Percentiles rank a stretch among this genome's conserved stretches.
phyloP scores from a whole-genome alignment of 2,888 invertebrate species.

The Perizoma affinitatum region DNA sequence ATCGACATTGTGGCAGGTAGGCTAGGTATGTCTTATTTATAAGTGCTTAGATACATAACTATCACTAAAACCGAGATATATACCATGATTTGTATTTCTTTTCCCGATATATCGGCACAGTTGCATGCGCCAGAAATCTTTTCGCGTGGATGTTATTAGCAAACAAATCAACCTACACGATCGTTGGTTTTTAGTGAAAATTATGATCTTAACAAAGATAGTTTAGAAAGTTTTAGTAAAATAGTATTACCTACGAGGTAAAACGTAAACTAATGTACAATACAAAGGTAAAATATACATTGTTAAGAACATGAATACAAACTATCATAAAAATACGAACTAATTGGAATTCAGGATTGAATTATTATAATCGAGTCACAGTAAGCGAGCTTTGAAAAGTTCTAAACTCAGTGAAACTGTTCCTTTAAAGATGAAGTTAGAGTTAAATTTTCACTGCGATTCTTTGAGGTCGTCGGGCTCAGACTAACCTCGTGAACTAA shows the following conservation, averaged over 20 bases:
- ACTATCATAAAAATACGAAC: conserved; percentile 16
- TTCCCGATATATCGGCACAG: no score
- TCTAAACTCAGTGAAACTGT: no score
- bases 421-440: conserved; percentile 12
- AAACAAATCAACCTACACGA: no score
- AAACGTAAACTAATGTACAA: neutral
- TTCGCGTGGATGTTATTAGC: no score
- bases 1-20: conserved; percentile 21
- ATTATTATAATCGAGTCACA: conserved; percentile 13
- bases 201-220: no score
- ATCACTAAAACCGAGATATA: no score
- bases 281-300: conserved; percentile 16
- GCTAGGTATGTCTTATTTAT: no score
- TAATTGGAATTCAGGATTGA: conserved; percentile 1
- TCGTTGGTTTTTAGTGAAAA: no score
- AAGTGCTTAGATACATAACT: no score
- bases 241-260: neutral
- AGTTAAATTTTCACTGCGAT: conserved; percentile 43
- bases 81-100: no score
- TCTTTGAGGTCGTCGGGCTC: conserved; percentile 59
- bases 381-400: conserved; percentile 9
- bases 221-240: no score
- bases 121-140: no score
- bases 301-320: conserved; percentile 8
- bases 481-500: conserved; percentile 51